These are phyloP conservation scores for Leucozona laternaria DNA, from an alignment of 2,888 invertebrate species.

Conservation along the genomic window DNA sequence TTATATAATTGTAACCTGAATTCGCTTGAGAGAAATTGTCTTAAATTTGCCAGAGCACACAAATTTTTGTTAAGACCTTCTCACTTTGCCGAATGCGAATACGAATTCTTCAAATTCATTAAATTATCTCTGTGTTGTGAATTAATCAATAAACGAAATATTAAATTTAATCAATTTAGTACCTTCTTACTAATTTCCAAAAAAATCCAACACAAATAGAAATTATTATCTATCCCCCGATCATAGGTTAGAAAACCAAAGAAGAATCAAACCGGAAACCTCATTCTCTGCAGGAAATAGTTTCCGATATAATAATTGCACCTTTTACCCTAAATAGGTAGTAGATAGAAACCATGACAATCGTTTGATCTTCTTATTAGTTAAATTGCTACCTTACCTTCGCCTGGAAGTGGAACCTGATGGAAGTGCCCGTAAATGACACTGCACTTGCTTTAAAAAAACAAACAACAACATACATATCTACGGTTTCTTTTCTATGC, in stretches of 20 bases:
- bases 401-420: background rate
- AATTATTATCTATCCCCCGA: background rate
- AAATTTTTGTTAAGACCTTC: background rate
- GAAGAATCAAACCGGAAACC: constrained; percentile 37
- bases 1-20: too few relatives aligned
- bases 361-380: constrained; percentile 48
- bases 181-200: background rate
- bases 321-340: constrained; percentile 62
- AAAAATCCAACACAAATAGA: background rate
- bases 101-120: background rate
- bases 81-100: background rate
- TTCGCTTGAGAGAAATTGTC: background rate
- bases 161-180: background rate
- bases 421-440: constrained; percentile 43
- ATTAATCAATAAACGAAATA: background rate
- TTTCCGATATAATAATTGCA: constrained; percentile 65
- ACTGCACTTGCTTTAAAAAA: constrained; percentile 53
- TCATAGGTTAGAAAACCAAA: background rate
- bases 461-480: background rate
- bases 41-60: background rate
- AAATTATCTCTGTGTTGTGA: background rate
- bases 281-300: constrained; percentile 46
- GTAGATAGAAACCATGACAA: background rate
- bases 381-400: constrained; percentile 51
- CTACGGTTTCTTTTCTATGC: constrained; percentile 50